Evolutionary conservation across 35 echinoderm and acorn worm species (phyloP).

Genomic region (Anneissia japonica): DNA sequence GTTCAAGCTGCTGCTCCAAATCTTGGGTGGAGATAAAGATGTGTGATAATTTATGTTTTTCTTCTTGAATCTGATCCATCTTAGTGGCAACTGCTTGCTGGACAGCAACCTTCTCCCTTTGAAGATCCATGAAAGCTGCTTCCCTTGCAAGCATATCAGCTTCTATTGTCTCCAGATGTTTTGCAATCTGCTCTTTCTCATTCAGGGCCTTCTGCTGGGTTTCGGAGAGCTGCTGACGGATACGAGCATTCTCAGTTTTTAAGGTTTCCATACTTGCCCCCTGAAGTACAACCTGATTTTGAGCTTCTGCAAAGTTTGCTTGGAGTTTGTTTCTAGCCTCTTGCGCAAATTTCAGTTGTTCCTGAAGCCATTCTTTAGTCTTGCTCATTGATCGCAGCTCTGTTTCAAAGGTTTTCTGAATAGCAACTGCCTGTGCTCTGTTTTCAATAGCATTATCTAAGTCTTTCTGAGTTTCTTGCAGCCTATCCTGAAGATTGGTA

Average conservation of each 20-base stretch:
- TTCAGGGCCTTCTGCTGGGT: conserved; percentile 70
- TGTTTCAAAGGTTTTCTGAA: conserved; percentile 64
- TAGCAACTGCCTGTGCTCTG: conserved; percentile 44
- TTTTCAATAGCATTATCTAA: conserved; percentile 64
- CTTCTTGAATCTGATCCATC: conserved; percentile 90
- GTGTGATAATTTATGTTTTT: conserved; percentile 68
- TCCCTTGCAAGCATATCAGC: conserved; percentile 87
- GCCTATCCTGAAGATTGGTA: conserved; percentile 53
- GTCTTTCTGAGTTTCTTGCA: conserved; percentile 51
- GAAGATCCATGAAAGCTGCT: conserved; percentile 66
- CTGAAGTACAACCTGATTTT: conserved; percentile 42
- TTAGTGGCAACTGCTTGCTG: conserved; percentile 69
- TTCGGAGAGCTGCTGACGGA: conserved; percentile 60
- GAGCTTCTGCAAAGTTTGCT: conserved; percentile 53
- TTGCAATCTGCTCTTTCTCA: conserved; percentile 95
- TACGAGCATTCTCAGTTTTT: conserved; percentile 77
- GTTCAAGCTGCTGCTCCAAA: conserved; percentile 79
- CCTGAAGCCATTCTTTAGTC: conserved; percentile 97
- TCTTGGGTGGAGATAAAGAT: conserved; percentile 64
- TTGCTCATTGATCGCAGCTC: conserved; percentile 77
- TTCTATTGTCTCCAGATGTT: conserved; percentile 95
- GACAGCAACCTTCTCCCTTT: conserved; percentile 77
- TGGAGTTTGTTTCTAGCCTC: conserved; percentile 75
- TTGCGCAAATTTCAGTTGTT: conserved; percentile 86
- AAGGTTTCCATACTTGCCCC: conserved; percentile 61